Evolutionary conservation across 2,888 invertebrate genomes (phyloP).

Genomic region (Cyrtodaria siliqua): DNA sequence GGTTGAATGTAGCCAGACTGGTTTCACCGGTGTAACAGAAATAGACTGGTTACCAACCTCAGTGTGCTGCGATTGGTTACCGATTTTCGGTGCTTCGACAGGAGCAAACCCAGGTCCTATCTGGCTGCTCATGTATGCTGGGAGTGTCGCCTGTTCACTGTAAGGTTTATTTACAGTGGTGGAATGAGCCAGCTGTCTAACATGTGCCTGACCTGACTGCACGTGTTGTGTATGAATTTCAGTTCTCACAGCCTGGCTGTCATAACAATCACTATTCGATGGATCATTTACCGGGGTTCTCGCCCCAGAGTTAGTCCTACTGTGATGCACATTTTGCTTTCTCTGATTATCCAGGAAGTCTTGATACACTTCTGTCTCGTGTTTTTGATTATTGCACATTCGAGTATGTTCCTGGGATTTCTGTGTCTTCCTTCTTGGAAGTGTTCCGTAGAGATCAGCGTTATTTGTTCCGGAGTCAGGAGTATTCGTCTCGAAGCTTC

Average conservation of each 20-base stretch:
- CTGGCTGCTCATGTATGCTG: neutral
- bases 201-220: neutral
- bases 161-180: neutral
- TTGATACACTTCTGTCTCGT: constrained; percentile 74
- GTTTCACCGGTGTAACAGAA: constrained; percentile 39
- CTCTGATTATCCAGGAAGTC: constrained; percentile 75
- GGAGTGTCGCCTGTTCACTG: neutral
- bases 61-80: constrained; percentile 55
- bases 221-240: constrained; percentile 8
- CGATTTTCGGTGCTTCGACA: constrained; percentile 42
- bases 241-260: constrained; percentile 7
- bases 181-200: constrained; percentile 10
- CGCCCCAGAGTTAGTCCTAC: constrained; percentile 51
- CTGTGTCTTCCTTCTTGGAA: constrained; percentile 71
- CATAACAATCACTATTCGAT: constrained; percentile 3
- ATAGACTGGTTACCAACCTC: constrained; percentile 51
- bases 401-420: constrained; percentile 65
- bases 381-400: constrained; percentile 61
- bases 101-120: constrained; percentile 20
- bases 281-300: constrained; percentile 52
- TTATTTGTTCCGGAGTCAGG: constrained; percentile 41
- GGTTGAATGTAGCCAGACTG: constrained; percentile 22
- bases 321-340: constrained; percentile 52
- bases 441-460: constrained; percentile 75
- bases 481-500: constrained; percentile 52